Evolutionary conservation across 2,113 vertebrate species (phyloP).

Genomic region (Elanoides forficatus): DNA sequence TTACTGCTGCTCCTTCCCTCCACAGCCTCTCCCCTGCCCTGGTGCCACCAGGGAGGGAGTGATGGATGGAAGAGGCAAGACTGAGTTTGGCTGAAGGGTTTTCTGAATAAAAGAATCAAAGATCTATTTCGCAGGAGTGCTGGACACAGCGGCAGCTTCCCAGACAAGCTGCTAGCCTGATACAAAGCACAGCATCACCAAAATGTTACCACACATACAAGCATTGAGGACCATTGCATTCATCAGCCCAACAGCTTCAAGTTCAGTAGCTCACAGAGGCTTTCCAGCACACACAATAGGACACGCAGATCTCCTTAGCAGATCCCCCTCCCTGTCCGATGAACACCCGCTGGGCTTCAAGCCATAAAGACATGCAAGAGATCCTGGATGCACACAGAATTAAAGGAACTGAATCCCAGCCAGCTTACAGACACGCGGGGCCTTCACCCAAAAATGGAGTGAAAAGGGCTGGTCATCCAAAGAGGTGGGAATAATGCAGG

Average conservation of each 20-base stretch:
- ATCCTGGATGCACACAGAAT: neutral
- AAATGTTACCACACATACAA: neutral
- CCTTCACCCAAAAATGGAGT: neutral
- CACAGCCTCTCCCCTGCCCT: neutral
- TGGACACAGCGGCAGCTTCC: neutral
- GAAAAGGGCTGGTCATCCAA: neutral
- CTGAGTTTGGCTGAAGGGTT: neutral
- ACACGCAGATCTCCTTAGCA: neutral
- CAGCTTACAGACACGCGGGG: too few species aligned
- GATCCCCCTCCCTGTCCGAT: neutral
- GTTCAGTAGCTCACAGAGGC: neutral
- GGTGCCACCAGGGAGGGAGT: neutral
- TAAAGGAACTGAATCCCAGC: neutral
- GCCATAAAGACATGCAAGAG: neutral
- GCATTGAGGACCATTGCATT: neutral
- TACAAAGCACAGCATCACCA: neutral
- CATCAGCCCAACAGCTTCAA: neutral
- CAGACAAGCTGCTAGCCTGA: neutral
- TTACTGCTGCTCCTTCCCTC: neutral
- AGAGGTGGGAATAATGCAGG: neutral
- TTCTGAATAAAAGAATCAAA: neutral
- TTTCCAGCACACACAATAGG: neutral
- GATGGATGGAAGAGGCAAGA: neutral
- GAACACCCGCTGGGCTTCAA: neutral
- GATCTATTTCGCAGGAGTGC: neutral